Base-by-base conservation (phyloP, 2,888 invertebrate species). In the Drosophila atripex region DNA sequence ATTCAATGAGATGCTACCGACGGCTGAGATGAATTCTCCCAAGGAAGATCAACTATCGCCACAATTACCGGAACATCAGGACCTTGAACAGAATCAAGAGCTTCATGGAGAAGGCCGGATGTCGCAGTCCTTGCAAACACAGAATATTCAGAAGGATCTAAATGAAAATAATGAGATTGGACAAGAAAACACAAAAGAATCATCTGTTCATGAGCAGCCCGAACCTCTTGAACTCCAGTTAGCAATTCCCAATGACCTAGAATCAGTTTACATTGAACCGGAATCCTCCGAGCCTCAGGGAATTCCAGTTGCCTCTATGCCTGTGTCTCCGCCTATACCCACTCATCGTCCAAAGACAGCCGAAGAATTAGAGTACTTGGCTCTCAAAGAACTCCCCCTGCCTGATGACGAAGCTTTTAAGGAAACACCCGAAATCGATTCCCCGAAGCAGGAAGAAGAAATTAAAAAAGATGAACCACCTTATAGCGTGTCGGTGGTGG, bases 241-340 rank as follows among this genome's bases (percentile, higher is more conserved):
- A 18, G 11, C 8, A 18, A 18, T 41, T 18, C 18, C 39, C 11
- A 18, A 41, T 9, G 39, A 41, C 2, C 11, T n/a, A 9, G 39
- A 18, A 41, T 16, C 39, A 16, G 16, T 11, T 18, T 16, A 14
- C 1, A 39, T 16, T 16, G 8, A 41, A 41, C 16, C 39, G 9
- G n/a, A 35, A 7, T n/a, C 18, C 9, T 3, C 16, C 3, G 9
- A 41, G 39, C 39, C 18, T 3, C 16, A 8, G 16, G 16, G 8
- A 16, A 39, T 7, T 1, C 18, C 18, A 11, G 18, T 18, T 9
- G 16, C 11, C 16, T 9, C 18, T 16, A 18, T 16, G 4, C 9
- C 39, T 9, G 4, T 21, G 11, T 80, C 75, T 2, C 69, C 80
- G n/a, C 82, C 82, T 2, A 87, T 87, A 60, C 82, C 82, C 11